Conservation (phyloP, 1,140 invertebrate species). For the Adelges cooleyi region DNA sequence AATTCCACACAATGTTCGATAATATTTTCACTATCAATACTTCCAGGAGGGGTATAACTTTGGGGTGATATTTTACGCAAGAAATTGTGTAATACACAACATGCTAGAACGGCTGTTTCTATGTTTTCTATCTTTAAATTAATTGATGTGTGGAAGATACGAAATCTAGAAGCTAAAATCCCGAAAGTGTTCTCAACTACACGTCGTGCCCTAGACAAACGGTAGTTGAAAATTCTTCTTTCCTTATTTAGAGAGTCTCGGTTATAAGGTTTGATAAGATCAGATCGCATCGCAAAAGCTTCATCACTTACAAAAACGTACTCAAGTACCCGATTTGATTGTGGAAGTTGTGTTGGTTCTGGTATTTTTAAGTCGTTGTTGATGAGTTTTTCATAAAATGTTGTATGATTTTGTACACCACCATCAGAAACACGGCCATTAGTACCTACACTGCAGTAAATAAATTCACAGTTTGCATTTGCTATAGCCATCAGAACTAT, state of each 20-base stretch:
- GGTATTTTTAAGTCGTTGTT: conserved; percentile 30
- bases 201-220: conserved; percentile 1
- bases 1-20: no score
- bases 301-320: conserved; percentile 24
- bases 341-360: conserved; percentile 31
- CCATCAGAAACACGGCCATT: conserved; percentile 37
- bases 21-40: no score
- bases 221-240: conserved; percentile 16
- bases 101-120: conserved; percentile 35
- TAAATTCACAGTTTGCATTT: conserved; percentile 31
- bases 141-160: conserved; percentile 1
- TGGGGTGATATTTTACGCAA: no score
- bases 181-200: conserved; percentile 37
- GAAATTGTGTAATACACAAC: conserved; percentile 35
- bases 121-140: conserved; percentile 31
- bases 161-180: conserved; percentile 20
- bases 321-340: conserved; percentile 25
- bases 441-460: conserved; percentile 29
- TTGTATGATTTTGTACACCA: conserved; percentile 36
- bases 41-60: no score
- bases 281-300: neutral
- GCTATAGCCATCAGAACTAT: conserved; percentile 32
- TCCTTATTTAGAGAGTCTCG: neutral
- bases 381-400: conserved; percentile 31
- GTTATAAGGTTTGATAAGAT: conserved; percentile 4